A percentile compares a stretch with the other conserved stretches of the same genome.
phyloP scores from a whole-genome alignment of 2,797 vertebrate genomes.

The Gallirallus australis region DNA sequence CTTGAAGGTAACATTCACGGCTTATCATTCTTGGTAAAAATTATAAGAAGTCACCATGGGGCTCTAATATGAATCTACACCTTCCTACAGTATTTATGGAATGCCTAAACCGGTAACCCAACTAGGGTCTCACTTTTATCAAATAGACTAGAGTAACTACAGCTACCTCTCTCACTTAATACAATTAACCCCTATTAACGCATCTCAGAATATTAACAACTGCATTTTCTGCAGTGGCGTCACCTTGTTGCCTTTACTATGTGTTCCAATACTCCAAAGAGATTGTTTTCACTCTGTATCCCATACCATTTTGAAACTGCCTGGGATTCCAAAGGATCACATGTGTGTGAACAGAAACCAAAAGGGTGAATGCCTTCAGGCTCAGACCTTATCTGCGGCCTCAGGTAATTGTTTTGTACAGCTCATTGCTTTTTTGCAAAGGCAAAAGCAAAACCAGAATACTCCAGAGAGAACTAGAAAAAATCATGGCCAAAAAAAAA shows the following conservation, averaged over 20 bases:
- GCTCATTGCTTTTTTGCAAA: neutral
- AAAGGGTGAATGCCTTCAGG: neutral
- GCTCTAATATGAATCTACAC: neutral
- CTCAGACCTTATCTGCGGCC: neutral
- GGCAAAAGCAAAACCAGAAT: neutral
- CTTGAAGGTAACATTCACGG: neutral
- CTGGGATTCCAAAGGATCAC: neutral
- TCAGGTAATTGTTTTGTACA: neutral
- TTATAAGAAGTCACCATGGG: neutral
- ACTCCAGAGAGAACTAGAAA: neutral
- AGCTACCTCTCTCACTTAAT: rapidly evolving
- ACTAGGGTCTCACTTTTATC: neutral
- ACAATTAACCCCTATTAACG: neutral
- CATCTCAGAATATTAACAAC: neutral
- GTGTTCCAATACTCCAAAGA: neutral
- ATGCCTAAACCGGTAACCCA: neutral
- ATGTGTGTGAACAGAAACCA: neutral
- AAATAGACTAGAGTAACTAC: neutral
- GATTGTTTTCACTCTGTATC: neutral
- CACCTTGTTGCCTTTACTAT: neutral
- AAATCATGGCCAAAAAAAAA: neutral
- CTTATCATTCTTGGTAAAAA: neutral
- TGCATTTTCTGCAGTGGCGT: neutral
- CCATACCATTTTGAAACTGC: neutral
- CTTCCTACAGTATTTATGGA: neutral